Base-by-base conservation (phyloP, 2,888 invertebrate genomes). In the Dexiosoma caninum region DNA sequence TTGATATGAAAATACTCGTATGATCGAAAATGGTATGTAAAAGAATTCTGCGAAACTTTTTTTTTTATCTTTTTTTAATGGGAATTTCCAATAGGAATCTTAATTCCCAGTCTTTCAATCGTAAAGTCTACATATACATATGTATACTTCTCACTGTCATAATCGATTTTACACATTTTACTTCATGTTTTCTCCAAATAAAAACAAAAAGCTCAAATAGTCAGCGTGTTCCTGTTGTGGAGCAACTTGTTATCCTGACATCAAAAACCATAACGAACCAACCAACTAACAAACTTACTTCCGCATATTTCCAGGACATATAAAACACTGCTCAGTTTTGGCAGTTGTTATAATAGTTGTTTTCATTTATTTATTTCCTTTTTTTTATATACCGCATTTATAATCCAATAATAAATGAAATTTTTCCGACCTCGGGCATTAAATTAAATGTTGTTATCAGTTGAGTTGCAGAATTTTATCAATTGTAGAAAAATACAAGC, bases 331-430 rank as follows among this genome's bases (percentile, higher is more conserved):
- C 27, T 89, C 30, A 44, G 9, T 30, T 37, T 19, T 19, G 23
- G 6, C 59, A 42, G 23, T 69, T 69, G 59, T 60, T 53, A 44
- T 60, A 76, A 76, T 60, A 69, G 67, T 76, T 53, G 67, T 75
- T 67, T 59, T n/a, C 32, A 49, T 40, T 67, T 75, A 30, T 21
- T 21, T 32, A 51, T 57, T 8, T 30, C 1, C 30, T 8, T 32
- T 57, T 40, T 44, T 60, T 49, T 69, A 42, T 44, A 19, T 67
- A 70, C 77, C 81, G 81, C 81, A 81, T 69, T 69, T 74, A 74
- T 90, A 90, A 90, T 90, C 90, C 90, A 89, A 90, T 90, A 90
- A 90, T 89, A 89, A 90, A 90, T 90, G 90, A 88, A 89, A 90
- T 90, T 88, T 89, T 90, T 89, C 90, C 90, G 90, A 90, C 90